Evolutionary conservation across 1,140 invertebrate genomes (phyloP), one percentile per base, ranked within the genome.

Genomic region (Leptoteleia sp.): DNA sequence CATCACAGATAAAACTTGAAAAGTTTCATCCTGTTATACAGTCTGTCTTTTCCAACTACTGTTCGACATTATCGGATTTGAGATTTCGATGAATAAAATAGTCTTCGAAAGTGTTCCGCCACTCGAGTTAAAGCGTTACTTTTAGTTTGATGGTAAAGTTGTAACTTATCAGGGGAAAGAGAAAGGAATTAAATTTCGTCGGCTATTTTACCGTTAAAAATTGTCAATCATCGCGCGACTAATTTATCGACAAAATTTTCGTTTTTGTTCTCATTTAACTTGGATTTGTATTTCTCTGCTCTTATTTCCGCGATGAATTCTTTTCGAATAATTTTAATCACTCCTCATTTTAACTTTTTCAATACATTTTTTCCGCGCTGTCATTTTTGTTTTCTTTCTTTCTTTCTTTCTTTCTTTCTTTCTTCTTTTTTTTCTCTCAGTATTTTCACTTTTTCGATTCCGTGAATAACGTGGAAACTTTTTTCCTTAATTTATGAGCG

Each of bases 21-120:
- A 71, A 77, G 59, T 77, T 77, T 64, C 59, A 77, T 77, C 59
- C 57, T 64, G 73, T 76, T 70, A 77, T 52, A 71, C 52, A 52
- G 54, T 59, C 54, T 35, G 42, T 47, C 57, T 64, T 65, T 68
- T 5, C 33, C 59, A 59, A 65, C 29, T 65, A 54, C 33, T 45
- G 54, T 77, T 71, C 52, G 43, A 67, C 65, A 50, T 77, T 71
- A 71, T 65, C 67, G 75, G 59, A 61, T 65, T 65, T 65, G 52
- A 35, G 43, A 71, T 65, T 65, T 59, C 75, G 38, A 57, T 64
- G 75, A 61, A 65, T 59, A 77, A 77, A 77, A 50, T 45, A 52
- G 50, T 65, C 38, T 9, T 31, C 13, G 35, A 64, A 67, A 70
- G 43, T 76, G 25, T 62, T 76, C 48, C 62, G 43, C 22, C 61